Evolutionary conservation across 2,113 vertebrate species (phyloP), one percentile per base, ranked within the genome.

Genomic region (human (Homo sapiens)): DNA sequence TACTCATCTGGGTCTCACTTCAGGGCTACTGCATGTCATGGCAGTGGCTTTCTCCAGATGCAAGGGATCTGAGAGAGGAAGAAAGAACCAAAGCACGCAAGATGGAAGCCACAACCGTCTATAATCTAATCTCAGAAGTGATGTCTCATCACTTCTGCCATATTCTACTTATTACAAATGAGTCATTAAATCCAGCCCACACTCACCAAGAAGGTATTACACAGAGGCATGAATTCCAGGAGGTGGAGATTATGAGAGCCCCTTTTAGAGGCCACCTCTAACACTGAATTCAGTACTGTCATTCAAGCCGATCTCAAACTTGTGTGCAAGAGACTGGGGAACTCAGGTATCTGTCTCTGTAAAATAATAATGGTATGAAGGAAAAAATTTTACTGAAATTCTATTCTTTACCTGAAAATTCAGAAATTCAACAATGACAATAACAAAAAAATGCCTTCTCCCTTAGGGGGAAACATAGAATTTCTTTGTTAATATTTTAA

Each of bases 41-140:
- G 40, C 48, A 59, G 6, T 40, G 38, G 23, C n/a, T 93, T 81
- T 80, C 48, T 17, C 17, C 73, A 43, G 61, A 72, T 89, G 22
- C 79, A 75, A 75, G 45, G 17, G 22, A 45, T 55, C 12, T 12
- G n/a, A 81, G 68, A 57, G 40, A 55, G 10, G 16, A 35, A 45
- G 22, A 88, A 11, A 32, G 40, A 6, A 0, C 2, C 6, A 27
- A 22, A n/a, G 12, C 12, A 32, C 13, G 2, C 43, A 40, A 87
- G 9, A 22, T 30, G 27, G n/a, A 93, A 88, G 38, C 17, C 59
- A 59, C 27, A 4, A 5, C 17, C 59, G 61, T 45, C 82, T 64
- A 82, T 61, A 59, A 61, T 52, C 35, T 82, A 78, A 86, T 43
- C 52, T 90, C 27, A 48, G 27, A 86, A 78, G 38, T n/a, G 61